Conservation (phyloP, 2,797 vertebrate species). For the Gymnothorax reevesii region DNA sequence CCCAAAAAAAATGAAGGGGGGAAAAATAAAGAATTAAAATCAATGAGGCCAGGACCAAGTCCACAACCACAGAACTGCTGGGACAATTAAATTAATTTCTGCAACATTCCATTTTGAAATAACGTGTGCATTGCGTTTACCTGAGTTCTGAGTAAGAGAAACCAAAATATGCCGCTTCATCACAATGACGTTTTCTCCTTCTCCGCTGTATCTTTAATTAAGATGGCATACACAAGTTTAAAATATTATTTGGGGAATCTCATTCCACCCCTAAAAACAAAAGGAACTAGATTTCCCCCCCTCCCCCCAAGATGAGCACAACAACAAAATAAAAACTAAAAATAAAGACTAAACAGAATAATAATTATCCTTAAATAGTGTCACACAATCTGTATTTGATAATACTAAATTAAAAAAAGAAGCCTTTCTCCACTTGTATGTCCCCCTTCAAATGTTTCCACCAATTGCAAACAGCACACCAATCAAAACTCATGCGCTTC, state of each 20-base stretch:
- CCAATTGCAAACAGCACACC: slow-evolving; percentile 68
- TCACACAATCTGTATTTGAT: slow-evolving; percentile 83
- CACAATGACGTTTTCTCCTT: slow-evolving; percentile 46
- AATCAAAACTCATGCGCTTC: slow-evolving; percentile 70
- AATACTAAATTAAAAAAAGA: slow-evolving; percentile 83
- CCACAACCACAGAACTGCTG: slow-evolving; percentile 41
- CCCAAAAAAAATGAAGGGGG: slow-evolving; percentile 30
- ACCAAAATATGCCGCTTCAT: slow-evolving; percentile 56
- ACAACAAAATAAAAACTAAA: slow-evolving; percentile 73
- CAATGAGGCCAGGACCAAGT: slow-evolving; percentile 40
- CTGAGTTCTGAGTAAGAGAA: slow-evolving; percentile 73
- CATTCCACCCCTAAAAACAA: slow-evolving; percentile 65
- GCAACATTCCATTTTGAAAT: slow-evolving; percentile 58
- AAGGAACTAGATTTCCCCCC: slow-evolving; percentile 60
- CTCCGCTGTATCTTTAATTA: slow-evolving; percentile 55
- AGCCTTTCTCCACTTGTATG: slow-evolving; percentile 64
- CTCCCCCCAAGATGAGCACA: slow-evolving; percentile 72
- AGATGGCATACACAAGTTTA: slow-evolving; percentile 60
- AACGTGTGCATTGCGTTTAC: slow-evolving; percentile 61
- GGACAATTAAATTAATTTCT: slow-evolving; percentile 48
- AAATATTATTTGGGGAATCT: slow-evolving; percentile 66
- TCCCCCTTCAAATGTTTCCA: slow-evolving; percentile 55
- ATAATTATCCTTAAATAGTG: slow-evolving; percentile 85
- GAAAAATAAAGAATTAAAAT: slow-evolving; percentile 31
- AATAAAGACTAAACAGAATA: slow-evolving; percentile 79